phyloP scores from a whole-genome alignment of 2,888 invertebrate species.

The Ommatoiulus sabulosus region DNA sequence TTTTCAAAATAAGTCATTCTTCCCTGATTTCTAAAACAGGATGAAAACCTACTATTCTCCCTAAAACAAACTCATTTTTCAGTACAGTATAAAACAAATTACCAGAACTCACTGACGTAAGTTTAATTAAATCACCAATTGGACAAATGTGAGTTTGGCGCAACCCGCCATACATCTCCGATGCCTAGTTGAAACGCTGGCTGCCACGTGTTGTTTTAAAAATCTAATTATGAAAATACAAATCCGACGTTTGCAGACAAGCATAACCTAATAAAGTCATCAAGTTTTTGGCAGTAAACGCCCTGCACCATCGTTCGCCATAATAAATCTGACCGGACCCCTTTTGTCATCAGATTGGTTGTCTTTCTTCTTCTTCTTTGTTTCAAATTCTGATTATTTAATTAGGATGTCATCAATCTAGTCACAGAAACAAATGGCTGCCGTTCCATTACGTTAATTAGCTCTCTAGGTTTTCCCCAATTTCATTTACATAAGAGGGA shows the following conservation, averaged over 20 bases:
- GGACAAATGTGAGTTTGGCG: neutral
- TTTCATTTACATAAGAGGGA: slow-evolving; percentile 30
- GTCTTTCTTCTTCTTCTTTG: neutral
- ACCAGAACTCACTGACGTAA: too few relatives aligned
- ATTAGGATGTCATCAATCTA: slow-evolving; percentile 41
- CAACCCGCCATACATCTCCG: neutral
- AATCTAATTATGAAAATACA: slow-evolving; percentile 33
- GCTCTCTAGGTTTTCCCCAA: neutral
- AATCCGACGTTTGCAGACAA: slow-evolving; percentile 29
- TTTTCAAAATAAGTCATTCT: too few relatives aligned
- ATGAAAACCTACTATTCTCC: too few relatives aligned
- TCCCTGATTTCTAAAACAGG: too few relatives aligned
- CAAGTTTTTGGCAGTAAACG: slow-evolving; percentile 37
- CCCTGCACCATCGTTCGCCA: slow-evolving; percentile 12
- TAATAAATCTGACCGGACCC: slow-evolving; percentile 39
- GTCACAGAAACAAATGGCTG: slow-evolving; percentile 41
- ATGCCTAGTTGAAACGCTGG: neutral
- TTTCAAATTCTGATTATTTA: slow-evolving; percentile 41
- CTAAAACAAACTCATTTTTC: too few relatives aligned
- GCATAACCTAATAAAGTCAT: slow-evolving; percentile 41
- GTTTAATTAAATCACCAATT: too few relatives aligned
- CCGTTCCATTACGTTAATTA: slow-evolving; percentile 41
- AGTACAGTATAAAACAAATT: too few relatives aligned
- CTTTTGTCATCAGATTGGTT: neutral
- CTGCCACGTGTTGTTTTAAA: slow-evolving; percentile 29